Evolutionary conservation across 1,140 invertebrate species (phyloP), one percentile per base, ranked within the genome.

Genomic region (Drosophila aff.): DNA sequence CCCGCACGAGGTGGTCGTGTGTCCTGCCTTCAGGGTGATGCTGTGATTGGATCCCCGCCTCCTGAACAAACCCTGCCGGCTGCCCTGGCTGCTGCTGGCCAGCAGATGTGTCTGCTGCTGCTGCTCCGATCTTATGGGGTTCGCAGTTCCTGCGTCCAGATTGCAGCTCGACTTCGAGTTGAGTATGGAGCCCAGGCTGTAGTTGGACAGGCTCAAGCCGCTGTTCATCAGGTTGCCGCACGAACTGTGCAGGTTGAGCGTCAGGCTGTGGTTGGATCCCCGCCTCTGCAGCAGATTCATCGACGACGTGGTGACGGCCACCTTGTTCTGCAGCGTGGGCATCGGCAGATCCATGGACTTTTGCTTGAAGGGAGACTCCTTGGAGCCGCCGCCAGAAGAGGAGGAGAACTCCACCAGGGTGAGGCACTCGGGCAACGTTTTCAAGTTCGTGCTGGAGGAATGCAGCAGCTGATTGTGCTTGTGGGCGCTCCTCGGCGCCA

Each of bases 1-100:
- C 1, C 92, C 92, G 60, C 91, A 92, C 13, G 91, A 92, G 13
- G 79, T 80, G 13, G 91, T 90, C 3, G 84, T 91, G 57, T 90
- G 83, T 18, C 58, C 83, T 6, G 67, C 36, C 46, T 90, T 90
- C 8, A 95, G 71, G 3, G 97, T 98, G 11, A 98, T 94, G 86
- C 97, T 98, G n/a, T 97, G 97, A 92, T 97, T 98, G 0, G 97
- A 98, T 4, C 97, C 97, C 11, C 97, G 94, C 26, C 97, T 94
- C 90, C 97, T 95, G 10, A 97, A 91, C 10, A 97, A 87, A 66
- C 96, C 96, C 86, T 97, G 97, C 40, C 94, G 94, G 3, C 91
- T 91, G 5, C 82, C 82, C 79, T 92, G 86, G 52, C 44, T 63
- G 68, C 44, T 63, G 68, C 44, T 65, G 26, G 33, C 68, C 31